Conservation (phyloP, 2,888 invertebrate species). For the Carcina quercana region DNA sequence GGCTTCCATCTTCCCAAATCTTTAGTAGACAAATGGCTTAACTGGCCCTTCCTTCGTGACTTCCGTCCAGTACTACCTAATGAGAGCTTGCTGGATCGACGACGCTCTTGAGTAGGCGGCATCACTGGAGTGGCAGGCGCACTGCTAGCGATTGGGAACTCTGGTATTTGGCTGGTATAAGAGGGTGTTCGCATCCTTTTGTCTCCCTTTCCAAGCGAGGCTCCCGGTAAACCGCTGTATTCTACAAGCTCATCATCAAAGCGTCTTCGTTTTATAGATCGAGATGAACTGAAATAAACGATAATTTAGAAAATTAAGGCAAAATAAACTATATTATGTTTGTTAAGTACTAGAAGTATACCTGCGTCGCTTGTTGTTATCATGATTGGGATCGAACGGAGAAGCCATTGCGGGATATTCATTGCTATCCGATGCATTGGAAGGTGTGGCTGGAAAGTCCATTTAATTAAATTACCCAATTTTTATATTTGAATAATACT, state of each 20-base stretch:
- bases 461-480: no score
- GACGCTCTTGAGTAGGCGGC: conserved; percentile 40
- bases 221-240: conserved; percentile 83
- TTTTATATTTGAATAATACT: background rate
- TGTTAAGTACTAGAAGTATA: conserved; percentile 19
- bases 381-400: conserved; percentile 47
- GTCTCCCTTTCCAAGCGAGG: conserved; percentile 57
- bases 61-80: conserved; percentile 56
- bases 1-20: conserved; percentile 97
- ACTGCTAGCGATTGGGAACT: conserved; percentile 39
- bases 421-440: conserved; percentile 56
- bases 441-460: conserved; percentile 61
- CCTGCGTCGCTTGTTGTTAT: conserved; percentile 68
- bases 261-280: conserved; percentile 95
- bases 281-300: conserved; percentile 84
- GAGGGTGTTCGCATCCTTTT: conserved; percentile 66
- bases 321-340: conserved; percentile 3
- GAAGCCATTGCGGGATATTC: conserved; percentile 49
- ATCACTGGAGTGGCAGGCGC: conserved; percentile 34
- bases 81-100: conserved; percentile 55
- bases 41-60: conserved; percentile 77
- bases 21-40: conserved; percentile 83
- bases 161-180: conserved; percentile 68
- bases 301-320: background rate
- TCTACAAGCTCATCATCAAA: conserved; percentile 99